Evolutionary conservation across 2,797 vertebrate genomes (phyloP).

Genomic region (Periparus ater): DNA sequence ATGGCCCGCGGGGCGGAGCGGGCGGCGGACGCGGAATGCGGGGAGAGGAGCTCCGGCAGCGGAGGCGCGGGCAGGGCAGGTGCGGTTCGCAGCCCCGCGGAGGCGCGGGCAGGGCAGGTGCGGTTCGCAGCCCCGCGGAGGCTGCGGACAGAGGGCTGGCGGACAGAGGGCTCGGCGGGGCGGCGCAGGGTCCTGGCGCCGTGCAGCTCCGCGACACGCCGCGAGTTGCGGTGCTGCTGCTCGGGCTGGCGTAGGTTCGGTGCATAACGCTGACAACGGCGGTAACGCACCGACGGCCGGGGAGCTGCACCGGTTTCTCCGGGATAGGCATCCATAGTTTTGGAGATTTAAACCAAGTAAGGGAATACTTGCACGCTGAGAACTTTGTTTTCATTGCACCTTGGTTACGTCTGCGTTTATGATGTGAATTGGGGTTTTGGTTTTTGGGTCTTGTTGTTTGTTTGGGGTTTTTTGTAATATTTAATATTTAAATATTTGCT

Average conservation of each 20-base stretch:
- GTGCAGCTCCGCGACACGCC: not conserved
- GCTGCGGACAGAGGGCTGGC: not conserved
- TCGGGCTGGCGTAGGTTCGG: not conserved
- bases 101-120: not conserved
- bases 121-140: not conserved
- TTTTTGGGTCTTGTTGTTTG: not conserved
- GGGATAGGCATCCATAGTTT: not conserved
- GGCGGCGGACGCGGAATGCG: not conserved
- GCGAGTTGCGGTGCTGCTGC: not conserved
- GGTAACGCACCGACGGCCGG: not conserved
- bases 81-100: not conserved
- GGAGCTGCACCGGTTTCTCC: not conserved
- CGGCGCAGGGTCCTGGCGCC: not conserved
- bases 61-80: no score
- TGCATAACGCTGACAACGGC: accelerated
- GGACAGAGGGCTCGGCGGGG: not conserved
- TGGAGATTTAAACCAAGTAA: not conserved
- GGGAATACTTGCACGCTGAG: not conserved
- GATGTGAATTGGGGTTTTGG: not conserved
- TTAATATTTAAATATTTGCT: not conserved
- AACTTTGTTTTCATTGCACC: not conserved
- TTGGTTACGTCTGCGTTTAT: not conserved
- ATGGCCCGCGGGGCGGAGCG: not conserved
- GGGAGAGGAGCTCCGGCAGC: not conserved
- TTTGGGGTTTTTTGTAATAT: not conserved